Percentiles rank a stretch among this genome's conserved stretches.
Conservation (phyloP, 2,888 invertebrate species). For the Trachelus stipa region DNA sequence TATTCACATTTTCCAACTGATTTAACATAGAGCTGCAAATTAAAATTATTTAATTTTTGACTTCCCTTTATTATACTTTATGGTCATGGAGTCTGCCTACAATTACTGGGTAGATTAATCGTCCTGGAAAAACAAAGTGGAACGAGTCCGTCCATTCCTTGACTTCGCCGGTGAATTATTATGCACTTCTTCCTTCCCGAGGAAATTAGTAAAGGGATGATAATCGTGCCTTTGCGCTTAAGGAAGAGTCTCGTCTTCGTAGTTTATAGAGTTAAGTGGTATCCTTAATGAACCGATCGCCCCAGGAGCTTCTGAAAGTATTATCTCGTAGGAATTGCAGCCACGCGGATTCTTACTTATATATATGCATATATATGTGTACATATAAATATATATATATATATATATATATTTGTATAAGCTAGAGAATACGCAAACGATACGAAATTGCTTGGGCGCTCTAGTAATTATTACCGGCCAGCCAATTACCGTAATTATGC, state of each 20-base stretch:
- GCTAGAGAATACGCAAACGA: slow-evolving; percentile 6
- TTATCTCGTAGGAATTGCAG: neutral
- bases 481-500: slow-evolving; percentile 55
- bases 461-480: slow-evolving; percentile 41
- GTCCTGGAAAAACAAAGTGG: neutral
- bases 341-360: neutral
- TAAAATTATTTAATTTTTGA: neutral
- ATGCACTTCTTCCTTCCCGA: neutral
- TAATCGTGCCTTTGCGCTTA: neutral
- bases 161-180: neutral
- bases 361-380: no score
- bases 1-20: neutral
- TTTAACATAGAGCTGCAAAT: neutral
- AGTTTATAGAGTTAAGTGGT: slow-evolving; percentile 20
- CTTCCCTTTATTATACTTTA: neutral
- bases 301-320: slow-evolving; percentile 10
- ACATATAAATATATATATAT: no score
- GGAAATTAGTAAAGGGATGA: neutral
- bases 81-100: neutral
- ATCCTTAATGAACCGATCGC: slow-evolving; percentile 30
- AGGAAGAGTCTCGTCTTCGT: neutral
- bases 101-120: neutral
- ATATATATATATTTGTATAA: slow-evolving; percentile 4
- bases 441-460: slow-evolving; percentile 15
- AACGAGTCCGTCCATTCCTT: neutral